A percentile compares a stretch with the other conserved stretches of the same genome.
Evolutionary conservation across 1,140 invertebrate genomes (phyloP).

Genomic region (Eriocheir sinensis): DNA sequence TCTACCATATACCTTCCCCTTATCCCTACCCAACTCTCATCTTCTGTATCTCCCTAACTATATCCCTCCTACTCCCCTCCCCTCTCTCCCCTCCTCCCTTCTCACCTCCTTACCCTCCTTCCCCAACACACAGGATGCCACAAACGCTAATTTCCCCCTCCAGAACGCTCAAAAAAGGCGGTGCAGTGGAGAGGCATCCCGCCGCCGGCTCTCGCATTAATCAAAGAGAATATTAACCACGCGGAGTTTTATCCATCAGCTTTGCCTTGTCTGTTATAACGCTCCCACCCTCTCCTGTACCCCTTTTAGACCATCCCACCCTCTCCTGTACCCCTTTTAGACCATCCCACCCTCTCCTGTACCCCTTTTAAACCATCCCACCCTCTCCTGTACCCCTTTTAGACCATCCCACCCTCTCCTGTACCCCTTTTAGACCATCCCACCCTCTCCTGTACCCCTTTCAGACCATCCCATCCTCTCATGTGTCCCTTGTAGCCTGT

Average conservation of each 20-base stretch:
- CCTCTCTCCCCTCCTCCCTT: not conserved
- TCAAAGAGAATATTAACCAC: conserved; percentile 38
- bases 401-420: not conserved
- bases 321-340: not conserved
- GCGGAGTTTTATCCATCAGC: conserved; percentile 34
- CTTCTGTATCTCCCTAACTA: not conserved
- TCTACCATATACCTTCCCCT: too few relatives aligned
- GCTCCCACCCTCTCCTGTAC: not conserved
- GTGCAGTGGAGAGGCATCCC: not conserved
- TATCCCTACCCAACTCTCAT: too few relatives aligned
- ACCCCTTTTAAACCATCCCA: not conserved
- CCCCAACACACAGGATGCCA: not conserved
- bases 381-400: not conserved
- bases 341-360: not conserved
- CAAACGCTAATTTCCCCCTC: not conserved
- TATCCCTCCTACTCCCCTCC: conserved; percentile 10
- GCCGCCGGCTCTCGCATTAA: conserved; percentile 2
- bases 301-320: not conserved
- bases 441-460: not conserved
- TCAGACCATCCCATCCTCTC: not conserved
- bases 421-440: not conserved
- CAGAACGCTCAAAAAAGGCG: not conserved
- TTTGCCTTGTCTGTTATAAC: not conserved
- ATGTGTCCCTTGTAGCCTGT: not conserved
- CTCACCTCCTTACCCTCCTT: not conserved